phyloP scores from a whole-genome alignment of 2,797 vertebrate genomes.

The Aldrovandia affinis region DNA sequence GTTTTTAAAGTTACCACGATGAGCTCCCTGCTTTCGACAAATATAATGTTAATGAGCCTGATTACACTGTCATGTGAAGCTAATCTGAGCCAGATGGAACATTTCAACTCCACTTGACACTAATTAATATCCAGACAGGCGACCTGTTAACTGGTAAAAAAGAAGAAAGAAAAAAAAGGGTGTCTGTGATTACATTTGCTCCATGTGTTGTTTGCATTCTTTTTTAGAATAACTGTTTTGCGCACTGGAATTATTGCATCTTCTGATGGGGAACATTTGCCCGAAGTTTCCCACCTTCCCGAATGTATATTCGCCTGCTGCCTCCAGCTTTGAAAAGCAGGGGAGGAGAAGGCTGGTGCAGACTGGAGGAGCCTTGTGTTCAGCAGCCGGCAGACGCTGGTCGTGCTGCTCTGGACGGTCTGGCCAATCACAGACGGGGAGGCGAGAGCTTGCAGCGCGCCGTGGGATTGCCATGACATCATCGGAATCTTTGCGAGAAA shows the following conservation, averaged over 20 bases:
- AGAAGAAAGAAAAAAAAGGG: neutral
- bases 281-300: neutral
- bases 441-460: slow-evolving; percentile 51
- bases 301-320: neutral
- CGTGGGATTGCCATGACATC: slow-evolving; percentile 55
- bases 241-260: neutral
- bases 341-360: slow-evolving; percentile 4
- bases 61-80: neutral
- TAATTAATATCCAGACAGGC: neutral
- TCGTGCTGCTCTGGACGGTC: slow-evolving; percentile 34
- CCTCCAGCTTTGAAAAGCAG: neutral
- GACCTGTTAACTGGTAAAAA: no score
- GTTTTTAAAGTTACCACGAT: neutral
- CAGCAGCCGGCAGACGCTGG: slow-evolving; percentile 36
- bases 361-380: slow-evolving; percentile 12
- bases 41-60: neutral
- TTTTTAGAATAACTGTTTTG: no score
- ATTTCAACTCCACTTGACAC: neutral
- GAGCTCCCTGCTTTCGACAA: neutral
- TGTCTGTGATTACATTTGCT: neutral
- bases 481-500: slow-evolving; percentile 37
- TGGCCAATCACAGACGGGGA: slow-evolving; percentile 44
- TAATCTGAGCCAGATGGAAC: neutral
- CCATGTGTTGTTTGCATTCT: neutral
- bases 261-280: neutral